Conservation (phyloP, 2,888 invertebrate genomes). For the Acanthoscelides obtectus region DNA sequence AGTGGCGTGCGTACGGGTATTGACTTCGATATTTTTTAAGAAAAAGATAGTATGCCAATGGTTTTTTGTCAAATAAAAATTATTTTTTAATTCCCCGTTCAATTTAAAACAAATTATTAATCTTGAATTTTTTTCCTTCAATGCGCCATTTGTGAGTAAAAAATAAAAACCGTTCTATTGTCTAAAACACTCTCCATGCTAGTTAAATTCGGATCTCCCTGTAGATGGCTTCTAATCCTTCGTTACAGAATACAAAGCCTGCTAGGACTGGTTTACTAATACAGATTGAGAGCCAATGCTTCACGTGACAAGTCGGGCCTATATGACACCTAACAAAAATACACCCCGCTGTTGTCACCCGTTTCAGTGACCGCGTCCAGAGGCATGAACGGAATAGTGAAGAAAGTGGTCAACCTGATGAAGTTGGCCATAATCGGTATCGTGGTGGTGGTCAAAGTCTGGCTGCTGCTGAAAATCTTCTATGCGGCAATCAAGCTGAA, state of each 20-base stretch:
- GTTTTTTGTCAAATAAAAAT: no score
- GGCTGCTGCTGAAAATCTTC: slow-evolving; percentile 63
- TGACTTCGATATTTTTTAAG: no score
- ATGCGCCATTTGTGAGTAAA: no score
- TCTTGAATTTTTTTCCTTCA: no score
- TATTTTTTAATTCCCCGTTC: no score
- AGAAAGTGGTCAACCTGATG: slow-evolving; percentile 62
- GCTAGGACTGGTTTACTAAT: background rate
- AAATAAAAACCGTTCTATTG: no score
- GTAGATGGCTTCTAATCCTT: no score
- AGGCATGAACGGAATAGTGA: slow-evolving; percentile 53
- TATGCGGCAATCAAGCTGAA: slow-evolving; percentile 71
- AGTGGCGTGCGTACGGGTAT: no score
- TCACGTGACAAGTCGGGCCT: background rate
- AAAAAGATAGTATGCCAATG: no score
- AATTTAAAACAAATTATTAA: no score
- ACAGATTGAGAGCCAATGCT: background rate
- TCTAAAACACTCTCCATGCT: no score
- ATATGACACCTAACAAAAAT: background rate
- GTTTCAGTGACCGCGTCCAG: background rate
- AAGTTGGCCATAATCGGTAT: slow-evolving; percentile 64
- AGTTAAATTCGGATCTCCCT: no score
- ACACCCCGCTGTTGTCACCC: background rate
- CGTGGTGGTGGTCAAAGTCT: slow-evolving; percentile 67
- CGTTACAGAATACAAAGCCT: background rate